phyloP scores from a whole-genome alignment of 2,888 invertebrate species.

The Drosophila stalkeri region DNA sequence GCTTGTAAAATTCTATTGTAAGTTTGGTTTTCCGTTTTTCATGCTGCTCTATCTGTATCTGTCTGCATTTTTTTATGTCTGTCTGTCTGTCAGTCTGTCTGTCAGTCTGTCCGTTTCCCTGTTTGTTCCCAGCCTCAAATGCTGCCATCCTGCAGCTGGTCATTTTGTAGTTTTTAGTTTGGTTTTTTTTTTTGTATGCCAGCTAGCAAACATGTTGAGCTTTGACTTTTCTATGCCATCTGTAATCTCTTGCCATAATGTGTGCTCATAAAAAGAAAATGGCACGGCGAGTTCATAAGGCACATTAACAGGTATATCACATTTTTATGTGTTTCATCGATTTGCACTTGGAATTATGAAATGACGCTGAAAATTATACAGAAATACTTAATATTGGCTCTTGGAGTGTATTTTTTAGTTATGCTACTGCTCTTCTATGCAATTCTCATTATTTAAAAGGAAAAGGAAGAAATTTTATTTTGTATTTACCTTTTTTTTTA shows the following conservation, averaged over 20 bases:
- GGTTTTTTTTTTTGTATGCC: not conserved
- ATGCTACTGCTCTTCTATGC: not conserved
- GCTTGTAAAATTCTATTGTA: conserved; percentile 51
- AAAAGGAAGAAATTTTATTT: not conserved
- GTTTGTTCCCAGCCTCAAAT: not conserved
- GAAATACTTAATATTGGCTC: not conserved
- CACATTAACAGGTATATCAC: not conserved
- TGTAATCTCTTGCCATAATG: conserved; percentile 16
- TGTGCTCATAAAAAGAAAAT: not conserved
- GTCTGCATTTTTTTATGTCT: conserved; percentile 8
- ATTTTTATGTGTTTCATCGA: not conserved
- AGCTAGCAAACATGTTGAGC: conserved; percentile 14
- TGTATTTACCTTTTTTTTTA: not conserved
- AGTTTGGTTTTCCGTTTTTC: conserved; percentile 56
- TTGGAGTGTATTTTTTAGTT: not conserved
- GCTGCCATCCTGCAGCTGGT: conserved; percentile 14
- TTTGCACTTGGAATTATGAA: not conserved
- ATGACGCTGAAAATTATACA: not conserved
- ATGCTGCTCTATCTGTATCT: conserved; percentile 20
- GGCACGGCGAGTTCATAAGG: not conserved
- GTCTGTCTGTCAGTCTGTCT: not conserved
- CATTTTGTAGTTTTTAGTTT: conserved; percentile 18
- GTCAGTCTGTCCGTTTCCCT: conserved; percentile 16
- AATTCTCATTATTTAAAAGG: not conserved
- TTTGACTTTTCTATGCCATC: conserved; percentile 25